A percentile compares a stretch with the other conserved stretches of the same genome.
Conservation (phyloP, 2,113 vertebrate species). For the Lethenteron camtschaticum region DNA sequence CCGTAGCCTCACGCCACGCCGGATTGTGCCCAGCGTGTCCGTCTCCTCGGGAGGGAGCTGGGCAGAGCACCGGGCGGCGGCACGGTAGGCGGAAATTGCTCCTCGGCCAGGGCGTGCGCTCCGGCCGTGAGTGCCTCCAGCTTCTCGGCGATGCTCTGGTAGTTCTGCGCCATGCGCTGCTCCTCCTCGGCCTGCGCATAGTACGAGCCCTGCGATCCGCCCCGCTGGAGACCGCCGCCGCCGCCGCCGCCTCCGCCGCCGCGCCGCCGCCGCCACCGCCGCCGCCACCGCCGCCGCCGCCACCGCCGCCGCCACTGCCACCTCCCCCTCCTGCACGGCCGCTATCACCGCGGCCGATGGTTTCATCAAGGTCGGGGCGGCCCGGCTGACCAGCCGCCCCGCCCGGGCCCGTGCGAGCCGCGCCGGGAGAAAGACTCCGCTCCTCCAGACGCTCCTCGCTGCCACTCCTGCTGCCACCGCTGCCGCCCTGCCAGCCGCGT, state of each 20-base stretch:
- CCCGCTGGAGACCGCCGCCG: background rate
- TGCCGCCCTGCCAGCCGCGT: too few species aligned
- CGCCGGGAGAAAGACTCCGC: too few species aligned
- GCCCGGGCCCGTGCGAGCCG: too few species aligned
- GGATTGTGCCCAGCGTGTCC: background rate
- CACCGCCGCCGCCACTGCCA: too few species aligned
- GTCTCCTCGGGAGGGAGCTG: background rate
- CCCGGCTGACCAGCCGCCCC: background rate
- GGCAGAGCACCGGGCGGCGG: background rate
- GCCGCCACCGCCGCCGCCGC: background rate
- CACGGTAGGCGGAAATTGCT: background rate
- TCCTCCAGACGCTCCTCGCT: too few species aligned
- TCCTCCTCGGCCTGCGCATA: background rate
- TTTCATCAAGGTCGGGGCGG: background rate
- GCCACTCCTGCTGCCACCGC: too few species aligned
- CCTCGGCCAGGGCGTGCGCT: constrained; percentile 2
- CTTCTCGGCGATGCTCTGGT: constrained; percentile 4
- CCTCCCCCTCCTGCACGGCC: background rate
- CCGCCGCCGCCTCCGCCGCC: background rate
- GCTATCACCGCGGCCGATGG: background rate
- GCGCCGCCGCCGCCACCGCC: background rate
- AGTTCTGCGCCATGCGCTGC: constrained; percentile 5
- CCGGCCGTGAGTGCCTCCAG: background rate
- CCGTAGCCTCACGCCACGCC: too few species aligned
- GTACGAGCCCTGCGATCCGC: background rate